These are phyloP conservation scores for Iphiclides podalirius DNA, from an alignment of 2,888 invertebrate genomes.

Conservation along the genomic window DNA sequence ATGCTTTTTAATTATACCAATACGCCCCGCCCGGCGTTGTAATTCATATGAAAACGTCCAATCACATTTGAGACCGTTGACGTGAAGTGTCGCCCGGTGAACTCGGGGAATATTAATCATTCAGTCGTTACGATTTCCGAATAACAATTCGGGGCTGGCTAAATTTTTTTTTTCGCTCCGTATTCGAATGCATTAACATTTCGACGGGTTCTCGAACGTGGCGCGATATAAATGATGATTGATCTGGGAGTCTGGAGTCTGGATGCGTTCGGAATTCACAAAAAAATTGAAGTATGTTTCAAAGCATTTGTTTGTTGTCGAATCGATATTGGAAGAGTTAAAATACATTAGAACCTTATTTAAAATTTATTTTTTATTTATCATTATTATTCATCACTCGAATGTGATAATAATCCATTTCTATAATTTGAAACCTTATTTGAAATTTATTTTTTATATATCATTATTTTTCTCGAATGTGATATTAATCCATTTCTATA, in stretches of 20 bases:
- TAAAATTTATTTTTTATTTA: no score
- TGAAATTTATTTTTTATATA: no score
- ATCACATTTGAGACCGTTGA: conserved; percentile 68
- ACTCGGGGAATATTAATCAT: conserved; percentile 64
- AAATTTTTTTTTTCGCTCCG: conserved; percentile 1
- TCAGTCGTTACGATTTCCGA: conserved; percentile 41
- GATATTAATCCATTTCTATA: no score
- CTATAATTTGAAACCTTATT: no score
- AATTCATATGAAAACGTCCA: conserved; percentile 74
- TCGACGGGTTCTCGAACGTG: conserved; percentile 19
- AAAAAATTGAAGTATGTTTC: conserved; percentile 4
- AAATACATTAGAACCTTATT: no score
- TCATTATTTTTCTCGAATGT: no score
- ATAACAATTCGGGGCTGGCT: conserved; percentile 26
- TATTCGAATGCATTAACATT: conserved; percentile 19
- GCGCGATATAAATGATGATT: conserved; percentile 21
- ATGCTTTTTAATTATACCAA: conserved; percentile 67
- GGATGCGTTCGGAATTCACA: conserved; percentile 2
- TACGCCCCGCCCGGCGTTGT: conserved; percentile 64
- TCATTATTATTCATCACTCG: no score
- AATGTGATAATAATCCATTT: no score
- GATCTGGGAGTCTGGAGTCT: conserved; percentile 5
- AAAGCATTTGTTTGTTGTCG: background rate
- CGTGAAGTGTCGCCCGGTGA: conserved; percentile 57
- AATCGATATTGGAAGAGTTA: background rate